phyloP scores from a whole-genome alignment of 37 sponge, comb jelly and placozoan genomes.

The Ephydatia muelleri region DNA sequence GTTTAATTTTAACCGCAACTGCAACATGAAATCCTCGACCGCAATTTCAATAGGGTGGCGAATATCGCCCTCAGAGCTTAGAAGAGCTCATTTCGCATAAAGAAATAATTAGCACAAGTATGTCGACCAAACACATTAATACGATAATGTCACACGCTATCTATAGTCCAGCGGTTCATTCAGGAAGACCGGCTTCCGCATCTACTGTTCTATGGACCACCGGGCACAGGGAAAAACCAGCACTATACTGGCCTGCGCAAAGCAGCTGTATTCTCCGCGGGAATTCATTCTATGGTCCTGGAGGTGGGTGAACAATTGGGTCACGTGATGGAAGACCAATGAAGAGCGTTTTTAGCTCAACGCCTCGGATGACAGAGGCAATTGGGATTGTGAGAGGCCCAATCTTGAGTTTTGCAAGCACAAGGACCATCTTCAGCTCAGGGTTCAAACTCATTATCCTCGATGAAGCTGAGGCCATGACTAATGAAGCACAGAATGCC shows the following conservation, averaged over 20 bases:
- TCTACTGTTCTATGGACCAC: slow-evolving; percentile 97
- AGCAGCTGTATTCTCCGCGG: slow-evolving; percentile 65
- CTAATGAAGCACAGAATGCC: slow-evolving; percentile 98
- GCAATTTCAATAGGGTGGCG: slow-evolving; percentile 78
- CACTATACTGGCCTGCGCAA: slow-evolving; percentile 96
- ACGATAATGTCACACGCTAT: neutral
- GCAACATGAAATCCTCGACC: neutral
- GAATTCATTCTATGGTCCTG: slow-evolving; percentile 94
- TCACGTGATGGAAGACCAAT: neutral
- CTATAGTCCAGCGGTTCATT: slow-evolving; percentile 87
- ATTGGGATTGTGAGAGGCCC: slow-evolving; percentile 95
- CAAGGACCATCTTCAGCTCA: slow-evolving; percentile 89
- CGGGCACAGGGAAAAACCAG: slow-evolving; percentile 98
- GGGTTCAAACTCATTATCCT: slow-evolving; percentile 95
- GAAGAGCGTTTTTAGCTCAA: slow-evolving; percentile 61
- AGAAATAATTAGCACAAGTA: slow-evolving; percentile 92
- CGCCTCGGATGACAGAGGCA: slow-evolving; percentile 99
- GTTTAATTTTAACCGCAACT: neutral
- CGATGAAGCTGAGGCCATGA: slow-evolving; percentile 99
- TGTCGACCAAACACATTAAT: slow-evolving; percentile 12
- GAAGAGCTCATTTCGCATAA: slow-evolving; percentile 96
- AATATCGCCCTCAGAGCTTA: slow-evolving; percentile 90
- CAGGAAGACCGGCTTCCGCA: slow-evolving; percentile 89
- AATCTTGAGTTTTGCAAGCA: slow-evolving; percentile 94
- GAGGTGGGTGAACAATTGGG: slow-evolving; percentile 65